phyloP scores from a whole-genome alignment of 2,797 vertebrate genomes.

The Fistularia commersonii region DNA sequence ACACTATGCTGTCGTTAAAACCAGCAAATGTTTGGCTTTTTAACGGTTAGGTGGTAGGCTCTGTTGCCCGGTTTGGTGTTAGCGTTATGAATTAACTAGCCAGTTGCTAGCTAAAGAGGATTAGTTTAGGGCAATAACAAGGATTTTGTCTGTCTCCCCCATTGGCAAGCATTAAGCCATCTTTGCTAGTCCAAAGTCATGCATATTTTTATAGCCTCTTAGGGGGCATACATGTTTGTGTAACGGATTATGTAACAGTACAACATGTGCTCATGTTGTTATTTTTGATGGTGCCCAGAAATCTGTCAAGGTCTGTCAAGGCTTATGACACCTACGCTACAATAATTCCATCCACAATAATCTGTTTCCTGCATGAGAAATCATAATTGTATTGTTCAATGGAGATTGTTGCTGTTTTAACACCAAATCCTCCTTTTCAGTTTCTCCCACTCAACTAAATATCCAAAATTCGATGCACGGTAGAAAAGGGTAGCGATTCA shows the following conservation, averaged over 20 bases:
- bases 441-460: no score
- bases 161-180: neutral
- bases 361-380: no score
- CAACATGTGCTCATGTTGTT: constrained; percentile 60
- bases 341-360: no score
- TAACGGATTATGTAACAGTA: constrained; percentile 53
- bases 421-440: no score
- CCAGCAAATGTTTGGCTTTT: constrained; percentile 1
- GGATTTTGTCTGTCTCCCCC: neutral
- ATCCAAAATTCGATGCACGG: no score
- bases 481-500: no score
- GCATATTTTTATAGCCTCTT: neutral
- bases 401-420: no score
- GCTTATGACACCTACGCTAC: neutral
- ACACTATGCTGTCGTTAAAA: neutral
- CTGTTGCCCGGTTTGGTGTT: constrained; percentile 12
- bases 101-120: constrained; percentile 13
- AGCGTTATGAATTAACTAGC: constrained; percentile 29
- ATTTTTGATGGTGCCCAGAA: constrained; percentile 48
- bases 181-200: neutral
- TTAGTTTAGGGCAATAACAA: constrained; percentile 13
- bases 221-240: constrained; percentile 32
- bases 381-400: no score
- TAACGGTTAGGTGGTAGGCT: constrained; percentile 24
- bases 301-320: constrained; percentile 13